Conservation (phyloP, 1,140 invertebrate species). For the Drosophila sechellia region DNA sequence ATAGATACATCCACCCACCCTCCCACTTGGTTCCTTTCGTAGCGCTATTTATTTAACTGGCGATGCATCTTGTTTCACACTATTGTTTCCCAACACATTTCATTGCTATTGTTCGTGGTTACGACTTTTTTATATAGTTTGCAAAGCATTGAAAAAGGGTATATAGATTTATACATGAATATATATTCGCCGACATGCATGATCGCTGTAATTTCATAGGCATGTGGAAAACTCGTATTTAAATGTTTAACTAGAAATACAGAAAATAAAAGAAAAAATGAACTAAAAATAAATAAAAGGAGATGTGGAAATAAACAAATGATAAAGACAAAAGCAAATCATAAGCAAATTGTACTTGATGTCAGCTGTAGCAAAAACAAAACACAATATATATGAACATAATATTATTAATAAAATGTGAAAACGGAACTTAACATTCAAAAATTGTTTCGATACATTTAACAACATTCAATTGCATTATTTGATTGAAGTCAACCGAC, state of each 20-base stretch:
- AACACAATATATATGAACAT: slow-evolving; percentile 40
- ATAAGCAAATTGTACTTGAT: slow-evolving; percentile 78
- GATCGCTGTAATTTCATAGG: slow-evolving; percentile 70
- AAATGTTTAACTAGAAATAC: slow-evolving; percentile 76
- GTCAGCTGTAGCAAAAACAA: slow-evolving; percentile 69
- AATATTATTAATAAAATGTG: slow-evolving; percentile 52
- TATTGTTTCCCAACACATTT: neutral
- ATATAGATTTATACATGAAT: slow-evolving; percentile 65
- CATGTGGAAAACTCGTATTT: slow-evolving; percentile 68
- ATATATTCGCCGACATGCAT: slow-evolving; percentile 54
- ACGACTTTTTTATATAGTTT: slow-evolving; percentile 40
- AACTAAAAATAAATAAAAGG: slow-evolving; percentile 39
- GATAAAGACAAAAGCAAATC: slow-evolving; percentile 47
- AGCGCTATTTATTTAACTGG: neutral
- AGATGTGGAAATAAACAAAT: slow-evolving; percentile 28
- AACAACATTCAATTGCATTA: slow-evolving; percentile 43
- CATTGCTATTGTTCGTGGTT: slow-evolving; percentile 26
- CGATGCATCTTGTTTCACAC: slow-evolving; percentile 2
- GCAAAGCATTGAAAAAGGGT: slow-evolving; percentile 69
- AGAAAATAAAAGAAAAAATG: slow-evolving; percentile 5
- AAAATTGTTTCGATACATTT: slow-evolving; percentile 46
- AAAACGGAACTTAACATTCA: slow-evolving; percentile 39
- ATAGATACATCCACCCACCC: neutral
- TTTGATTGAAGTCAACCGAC: slow-evolving; percentile 38
- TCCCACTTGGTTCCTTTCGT: neutral